phyloP scores from a whole-genome alignment of 2,888 invertebrate species.

The Eulithis testata region DNA sequence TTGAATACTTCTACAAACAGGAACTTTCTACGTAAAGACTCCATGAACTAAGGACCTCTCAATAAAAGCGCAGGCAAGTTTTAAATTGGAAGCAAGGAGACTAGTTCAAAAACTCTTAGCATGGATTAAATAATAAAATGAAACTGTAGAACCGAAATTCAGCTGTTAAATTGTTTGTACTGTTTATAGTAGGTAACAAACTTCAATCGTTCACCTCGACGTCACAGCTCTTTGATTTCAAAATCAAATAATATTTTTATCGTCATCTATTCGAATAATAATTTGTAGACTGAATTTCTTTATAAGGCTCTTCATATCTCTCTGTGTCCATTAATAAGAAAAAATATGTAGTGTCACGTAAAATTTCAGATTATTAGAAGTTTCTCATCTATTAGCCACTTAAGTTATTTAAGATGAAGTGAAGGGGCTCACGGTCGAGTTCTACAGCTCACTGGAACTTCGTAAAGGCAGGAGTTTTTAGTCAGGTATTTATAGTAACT shows the following conservation, averaged over 20 bases:
- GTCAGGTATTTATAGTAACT: constrained; percentile 13
- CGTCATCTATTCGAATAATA: too few relatives aligned
- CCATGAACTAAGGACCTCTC: constrained; percentile 13
- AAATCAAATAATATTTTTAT: too few relatives aligned
- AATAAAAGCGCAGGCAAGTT: constrained; percentile 25
- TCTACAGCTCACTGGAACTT: constrained; percentile 18
- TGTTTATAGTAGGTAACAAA: too few relatives aligned
- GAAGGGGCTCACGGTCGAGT: constrained; percentile 12
- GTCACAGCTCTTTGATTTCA: too few relatives aligned
- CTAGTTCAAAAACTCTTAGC: constrained; percentile 18
- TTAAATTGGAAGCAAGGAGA: constrained; percentile 29
- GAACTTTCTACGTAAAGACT: not conserved
- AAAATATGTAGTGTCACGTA: not conserved
- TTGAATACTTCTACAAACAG: not conserved
- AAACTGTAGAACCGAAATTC: constrained; percentile 10
- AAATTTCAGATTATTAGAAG: not conserved
- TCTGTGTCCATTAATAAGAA: too few relatives aligned
- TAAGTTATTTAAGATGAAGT: constrained; percentile 6
- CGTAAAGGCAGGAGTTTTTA: constrained; percentile 14
- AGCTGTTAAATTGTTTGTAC: too few relatives aligned
- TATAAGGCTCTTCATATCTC: too few relatives aligned
- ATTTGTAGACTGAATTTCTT: too few relatives aligned
- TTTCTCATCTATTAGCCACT: constrained; percentile 5
- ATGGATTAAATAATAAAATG: not conserved
- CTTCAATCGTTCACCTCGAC: too few relatives aligned